Percentiles rank a stretch among this genome's conserved stretches.
Conservation (phyloP, 2,797 vertebrate species). For the Semaprochilodus insignis region DNA sequence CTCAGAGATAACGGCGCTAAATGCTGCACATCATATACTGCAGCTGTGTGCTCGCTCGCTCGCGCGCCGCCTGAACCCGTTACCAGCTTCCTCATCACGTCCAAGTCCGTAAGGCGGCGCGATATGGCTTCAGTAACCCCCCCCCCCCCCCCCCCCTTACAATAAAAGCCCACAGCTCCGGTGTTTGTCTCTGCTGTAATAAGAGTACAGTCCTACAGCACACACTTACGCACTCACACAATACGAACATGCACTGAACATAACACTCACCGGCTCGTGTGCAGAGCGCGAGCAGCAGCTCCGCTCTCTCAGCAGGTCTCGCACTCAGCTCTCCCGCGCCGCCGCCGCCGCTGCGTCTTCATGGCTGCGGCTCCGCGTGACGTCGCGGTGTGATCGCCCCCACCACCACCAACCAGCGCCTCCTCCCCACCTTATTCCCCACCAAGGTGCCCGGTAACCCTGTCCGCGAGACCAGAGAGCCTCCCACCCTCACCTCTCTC, state of each 20-base stretch:
- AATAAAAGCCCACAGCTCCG: neutral
- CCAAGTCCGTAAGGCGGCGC: neutral
- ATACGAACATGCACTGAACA: neutral
- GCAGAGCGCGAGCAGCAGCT: constrained; percentile 52
- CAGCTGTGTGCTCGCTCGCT: neutral
- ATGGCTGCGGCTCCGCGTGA: constrained; percentile 82
- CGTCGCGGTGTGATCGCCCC: constrained; percentile 69
- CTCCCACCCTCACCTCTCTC: constrained; percentile 54
- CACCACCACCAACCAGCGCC: neutral
- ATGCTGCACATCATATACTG: neutral
- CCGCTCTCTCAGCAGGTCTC: constrained; percentile 61
- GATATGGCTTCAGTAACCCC: neutral
- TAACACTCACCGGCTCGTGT: constrained; percentile 73
- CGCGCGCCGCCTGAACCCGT: constrained; percentile 6
- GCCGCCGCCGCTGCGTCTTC: constrained; percentile 51
- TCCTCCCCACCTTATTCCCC: constrained; percentile 69
- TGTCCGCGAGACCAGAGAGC: constrained; percentile 47
- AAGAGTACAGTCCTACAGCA: neutral
- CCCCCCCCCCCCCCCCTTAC: neutral
- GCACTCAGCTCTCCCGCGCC: constrained; percentile 76
- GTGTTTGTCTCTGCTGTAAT: neutral
- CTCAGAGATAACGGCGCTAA: neutral
- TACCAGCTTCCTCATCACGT: constrained; percentile 11
- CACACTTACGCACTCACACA: constrained; percentile 17
- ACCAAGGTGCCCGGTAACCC: constrained; percentile 65